Percentiles rank a stretch among this genome's conserved stretches.
Conservation (phyloP, 2,113 vertebrate genomes). For the Strix uralensis region DNA sequence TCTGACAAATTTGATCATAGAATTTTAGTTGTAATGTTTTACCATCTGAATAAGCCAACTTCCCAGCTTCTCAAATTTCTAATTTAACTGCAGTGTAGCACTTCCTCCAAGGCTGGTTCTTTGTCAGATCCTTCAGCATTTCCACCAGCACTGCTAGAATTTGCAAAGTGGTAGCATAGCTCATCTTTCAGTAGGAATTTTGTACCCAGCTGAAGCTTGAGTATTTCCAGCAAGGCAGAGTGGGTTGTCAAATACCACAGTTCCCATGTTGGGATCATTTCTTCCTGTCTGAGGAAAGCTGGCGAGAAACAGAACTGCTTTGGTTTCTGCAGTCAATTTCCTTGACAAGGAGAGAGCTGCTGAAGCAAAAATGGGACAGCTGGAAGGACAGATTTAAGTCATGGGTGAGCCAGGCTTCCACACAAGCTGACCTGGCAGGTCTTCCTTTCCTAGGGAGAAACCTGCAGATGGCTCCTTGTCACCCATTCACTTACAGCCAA, state of each 20-base stretch:
- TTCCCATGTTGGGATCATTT: conserved; percentile 16
- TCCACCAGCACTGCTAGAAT: not conserved
- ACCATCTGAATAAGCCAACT: not conserved
- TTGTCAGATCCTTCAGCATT: not conserved
- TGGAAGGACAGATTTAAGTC: not conserved
- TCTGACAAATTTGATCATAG: not conserved
- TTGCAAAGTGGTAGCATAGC: not conserved
- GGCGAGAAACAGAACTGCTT: conserved; percentile 18
- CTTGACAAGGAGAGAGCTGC: conserved; percentile 2
- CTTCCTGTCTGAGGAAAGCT: conserved; percentile 43
- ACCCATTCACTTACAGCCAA: not conserved
- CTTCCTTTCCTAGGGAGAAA: not conserved
- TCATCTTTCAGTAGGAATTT: not conserved
- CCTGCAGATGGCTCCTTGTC: not conserved
- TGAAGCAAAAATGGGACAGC: not conserved
- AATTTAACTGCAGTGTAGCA: conserved; percentile 9
- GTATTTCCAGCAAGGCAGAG: conserved; percentile 38
- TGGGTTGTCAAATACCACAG: conserved; percentile 43
- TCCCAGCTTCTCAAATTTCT: not conserved
- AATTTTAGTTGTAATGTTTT: not conserved
- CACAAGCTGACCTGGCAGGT: not conserved
- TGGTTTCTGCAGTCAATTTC: not conserved
- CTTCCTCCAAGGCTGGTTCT: conserved; percentile 2
- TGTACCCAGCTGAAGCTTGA: conserved; percentile 29
- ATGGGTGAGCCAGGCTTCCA: not conserved